Evolutionary conservation across 2,797 vertebrate genomes (phyloP), one percentile per base, ranked within the genome.

Genomic region (Onychomys leucogaster): DNA sequence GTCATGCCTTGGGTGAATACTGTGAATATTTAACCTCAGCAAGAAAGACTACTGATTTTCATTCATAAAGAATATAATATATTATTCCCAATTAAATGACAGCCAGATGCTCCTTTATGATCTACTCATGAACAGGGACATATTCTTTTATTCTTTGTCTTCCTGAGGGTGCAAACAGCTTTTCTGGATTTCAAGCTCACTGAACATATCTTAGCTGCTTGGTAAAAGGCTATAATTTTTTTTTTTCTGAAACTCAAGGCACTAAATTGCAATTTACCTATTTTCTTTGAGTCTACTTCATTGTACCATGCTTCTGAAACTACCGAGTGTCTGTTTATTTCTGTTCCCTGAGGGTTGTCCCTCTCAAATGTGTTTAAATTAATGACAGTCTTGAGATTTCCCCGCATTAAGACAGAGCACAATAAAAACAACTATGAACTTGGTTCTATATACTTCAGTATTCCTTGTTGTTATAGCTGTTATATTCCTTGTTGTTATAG

Each of bases 401-500:
- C 13, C n/a, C 34, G 7, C 37, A 59, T 41, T 82, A 75, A 83
- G 93, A 82, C 1, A 73, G 81, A 96, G 59, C 1, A 67, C 23
- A 80, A 52, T 25, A 55, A 80, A 34, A 92, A 27, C 0, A 57
- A 77, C 46, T 14, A 2, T 2, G 43, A 69, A n/a, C 3, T 67
- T 46, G 67, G 8, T 91, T 96, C 5, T 71, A 4, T 52, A 91
- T 37, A 71, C 23, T 94, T 93, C n/a, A 75, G 0, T 23, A 82
- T 34, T 94, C 90, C 67, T 93, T 25, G 6, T 19, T 91, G 41
- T 89, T 46, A 14, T 57, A 27, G 6, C 10, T 43, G 1, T 10
- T 77, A 85, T 94, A 82, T 34, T 94, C 90, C 67, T 93, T 25
- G 6, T 19, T 91, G 41, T 89, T 46, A 14, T 57, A 27, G 1